Evolutionary conservation across 2,888 invertebrate species (phyloP).

Genomic region (Drosophila birchii): DNA sequence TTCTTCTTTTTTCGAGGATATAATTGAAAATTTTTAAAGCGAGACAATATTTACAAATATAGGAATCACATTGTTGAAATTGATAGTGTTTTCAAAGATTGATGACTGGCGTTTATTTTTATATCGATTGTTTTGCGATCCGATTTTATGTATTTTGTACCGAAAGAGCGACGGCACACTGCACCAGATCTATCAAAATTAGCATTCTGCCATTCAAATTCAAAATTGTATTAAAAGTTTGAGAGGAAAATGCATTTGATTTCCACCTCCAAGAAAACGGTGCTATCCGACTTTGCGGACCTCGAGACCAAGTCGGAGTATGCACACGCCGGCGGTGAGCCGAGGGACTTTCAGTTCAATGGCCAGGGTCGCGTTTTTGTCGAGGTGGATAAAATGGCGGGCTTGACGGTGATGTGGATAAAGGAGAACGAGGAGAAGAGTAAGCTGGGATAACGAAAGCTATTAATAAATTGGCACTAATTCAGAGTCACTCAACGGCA

Average conservation of each 20-base stretch:
- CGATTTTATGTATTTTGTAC: background rate
- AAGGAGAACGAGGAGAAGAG: slow-evolving; percentile 73
- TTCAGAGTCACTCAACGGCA: slow-evolving; percentile 35
- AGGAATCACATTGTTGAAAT: slow-evolving; percentile 8
- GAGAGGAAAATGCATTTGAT: slow-evolving; percentile 79
- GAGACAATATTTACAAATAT: background rate
- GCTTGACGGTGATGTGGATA: slow-evolving; percentile 82
- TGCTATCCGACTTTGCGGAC: slow-evolving; percentile 80
- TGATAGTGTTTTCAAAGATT: background rate
- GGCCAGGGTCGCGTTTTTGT: slow-evolving; percentile 78
- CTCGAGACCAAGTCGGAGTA: slow-evolving; percentile 80
- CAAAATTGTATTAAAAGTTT: slow-evolving; percentile 3
- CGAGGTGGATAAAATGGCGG: slow-evolving; percentile 82
- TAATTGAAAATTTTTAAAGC: background rate
- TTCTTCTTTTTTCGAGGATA: background rate
- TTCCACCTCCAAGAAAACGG: slow-evolving; percentile 81
- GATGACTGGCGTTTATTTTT: background rate
- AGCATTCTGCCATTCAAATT: slow-evolving; percentile 16
- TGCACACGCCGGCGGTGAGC: slow-evolving; percentile 77
- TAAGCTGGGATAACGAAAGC: slow-evolving; percentile 33
- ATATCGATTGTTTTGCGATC: too few species aligned
- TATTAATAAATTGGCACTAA: background rate
- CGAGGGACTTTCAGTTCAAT: slow-evolving; percentile 83
- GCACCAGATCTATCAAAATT: background rate
- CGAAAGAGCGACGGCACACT: slow-evolving; percentile 4